Conservation (phyloP, 2,888 invertebrate species). For the Gandaritis pyraliata region DNA sequence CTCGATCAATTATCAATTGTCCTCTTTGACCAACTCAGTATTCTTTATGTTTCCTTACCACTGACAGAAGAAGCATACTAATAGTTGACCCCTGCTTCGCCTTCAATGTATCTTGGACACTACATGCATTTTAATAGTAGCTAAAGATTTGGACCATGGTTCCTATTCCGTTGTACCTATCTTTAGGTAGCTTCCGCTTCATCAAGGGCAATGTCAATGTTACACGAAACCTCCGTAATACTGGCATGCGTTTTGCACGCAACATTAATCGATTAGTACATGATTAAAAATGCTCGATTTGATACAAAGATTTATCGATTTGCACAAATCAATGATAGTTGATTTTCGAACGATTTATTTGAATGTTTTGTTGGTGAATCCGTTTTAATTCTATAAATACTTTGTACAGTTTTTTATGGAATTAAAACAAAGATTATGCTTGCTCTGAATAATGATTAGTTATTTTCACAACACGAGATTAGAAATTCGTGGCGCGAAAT, state of each 20-base stretch:
- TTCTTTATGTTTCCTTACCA: slow-evolving; percentile 24
- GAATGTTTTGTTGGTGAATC: too few species aligned
- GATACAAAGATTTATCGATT: neutral
- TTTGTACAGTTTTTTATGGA: neutral
- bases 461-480: slow-evolving; percentile 15
- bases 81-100: slow-evolving; percentile 25
- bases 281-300: slow-evolving; percentile 2
- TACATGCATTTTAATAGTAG: slow-evolving; percentile 26
- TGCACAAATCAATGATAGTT: neutral
- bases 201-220: slow-evolving; percentile 26
- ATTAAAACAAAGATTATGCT: slow-evolving; percentile 15
- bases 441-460: slow-evolving; percentile 19
- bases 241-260: slow-evolving; percentile 9
- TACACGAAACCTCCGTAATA: slow-evolving; percentile 6
- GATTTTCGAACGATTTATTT: too few species aligned
- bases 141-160: slow-evolving; percentile 26
- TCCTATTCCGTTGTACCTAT: slow-evolving; percentile 16
- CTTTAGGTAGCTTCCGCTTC: slow-evolving; percentile 16
- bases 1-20: slow-evolving; percentile 4
- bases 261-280: slow-evolving; percentile 10
- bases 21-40: slow-evolving; percentile 6
- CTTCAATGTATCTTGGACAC: slow-evolving; percentile 22
- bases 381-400: too few species aligned
- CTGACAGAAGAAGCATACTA: slow-evolving; percentile 21
- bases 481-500: slow-evolving; percentile 9